Conservation (phyloP, 2,113 vertebrate species). For the Brachyistius frenatus region DNA sequence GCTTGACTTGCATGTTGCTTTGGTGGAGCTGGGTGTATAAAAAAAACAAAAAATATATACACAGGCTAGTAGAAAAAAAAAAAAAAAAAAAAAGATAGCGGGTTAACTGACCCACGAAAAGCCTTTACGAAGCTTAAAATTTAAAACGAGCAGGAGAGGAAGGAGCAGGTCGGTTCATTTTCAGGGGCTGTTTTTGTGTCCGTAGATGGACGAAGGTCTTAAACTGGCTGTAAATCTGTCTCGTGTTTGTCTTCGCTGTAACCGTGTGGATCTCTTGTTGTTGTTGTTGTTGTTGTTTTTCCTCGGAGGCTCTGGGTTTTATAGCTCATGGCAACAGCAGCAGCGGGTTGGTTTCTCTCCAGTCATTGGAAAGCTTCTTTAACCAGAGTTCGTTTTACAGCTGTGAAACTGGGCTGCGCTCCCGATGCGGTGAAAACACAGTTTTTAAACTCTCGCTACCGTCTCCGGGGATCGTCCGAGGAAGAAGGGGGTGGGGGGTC, state of each 20-base stretch:
- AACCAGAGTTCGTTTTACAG: constrained; percentile 72
- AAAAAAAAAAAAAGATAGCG: too few relatives aligned
- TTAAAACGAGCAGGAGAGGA: neutral
- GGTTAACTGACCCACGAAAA: too few relatives aligned
- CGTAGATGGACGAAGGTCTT: neutral
- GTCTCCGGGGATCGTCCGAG: constrained; percentile 50
- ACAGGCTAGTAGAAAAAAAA: too few relatives aligned
- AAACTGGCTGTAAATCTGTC: neutral
- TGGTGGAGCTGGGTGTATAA: too few relatives aligned
- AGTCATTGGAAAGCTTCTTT: constrained; percentile 50
- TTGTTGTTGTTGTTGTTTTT: too few relatives aligned
- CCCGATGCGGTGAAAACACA: constrained; percentile 51
- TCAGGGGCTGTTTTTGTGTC: neutral
- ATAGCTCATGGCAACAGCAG: constrained; percentile 34
- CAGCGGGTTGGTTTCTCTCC: constrained; percentile 42
- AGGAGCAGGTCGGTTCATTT: neutral
- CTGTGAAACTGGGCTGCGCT: constrained; percentile 72
- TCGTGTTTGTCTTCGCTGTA: neutral
- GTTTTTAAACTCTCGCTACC: constrained; percentile 54
- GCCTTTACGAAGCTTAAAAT: neutral
- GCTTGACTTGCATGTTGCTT: too few relatives aligned
- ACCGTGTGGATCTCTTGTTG: neutral
- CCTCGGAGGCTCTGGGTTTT: constrained; percentile 22
- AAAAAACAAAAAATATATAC: too few relatives aligned
- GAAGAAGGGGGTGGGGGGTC: neutral